Percentiles rank a stretch among this genome's conserved stretches.
Conservation (phyloP, 2,888 invertebrate species). For the Trissolcus japonicus region DNA sequence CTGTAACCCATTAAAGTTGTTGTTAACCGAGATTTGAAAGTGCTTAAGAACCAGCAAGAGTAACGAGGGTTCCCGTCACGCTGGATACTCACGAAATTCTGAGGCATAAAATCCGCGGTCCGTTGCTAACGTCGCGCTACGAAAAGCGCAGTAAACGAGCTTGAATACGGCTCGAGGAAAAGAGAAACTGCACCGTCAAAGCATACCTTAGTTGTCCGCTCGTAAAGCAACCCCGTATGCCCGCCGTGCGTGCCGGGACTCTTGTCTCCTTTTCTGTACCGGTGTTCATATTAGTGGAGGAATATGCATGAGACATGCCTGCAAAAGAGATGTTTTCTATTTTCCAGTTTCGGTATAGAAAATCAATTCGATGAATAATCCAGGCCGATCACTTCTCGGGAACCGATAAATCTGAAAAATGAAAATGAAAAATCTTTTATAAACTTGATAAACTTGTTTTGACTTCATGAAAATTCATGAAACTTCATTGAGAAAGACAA, state of each 20-base stretch:
- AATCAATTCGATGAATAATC: too few relatives aligned
- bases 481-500: too few relatives aligned
- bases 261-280: conserved; percentile 58
- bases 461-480: too few relatives aligned
- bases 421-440: not conserved
- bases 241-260: conserved; percentile 65
- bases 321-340: conserved; percentile 69
- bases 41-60: conserved; percentile 54
- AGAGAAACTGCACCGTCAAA: conserved; percentile 63
- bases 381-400: too few relatives aligned
- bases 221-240: conserved; percentile 76
- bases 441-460: too few relatives aligned
- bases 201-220: conserved; percentile 76
- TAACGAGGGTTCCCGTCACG: conserved; percentile 61
- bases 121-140: conserved; percentile 65
- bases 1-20: conserved; percentile 43
- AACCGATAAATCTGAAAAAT: too few relatives aligned
- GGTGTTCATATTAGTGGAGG: conserved; percentile 61
- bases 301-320: conserved; percentile 73
- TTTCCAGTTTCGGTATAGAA: conserved; percentile 59
- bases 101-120: conserved; percentile 67
- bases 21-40: conserved; percentile 27
- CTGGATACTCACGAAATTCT: conserved; percentile 62
- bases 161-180: conserved; percentile 54
- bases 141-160: conserved; percentile 62